phyloP scores from a whole-genome alignment of 2,113 vertebrate genomes.

The Cephalophus harveyi region DNA sequence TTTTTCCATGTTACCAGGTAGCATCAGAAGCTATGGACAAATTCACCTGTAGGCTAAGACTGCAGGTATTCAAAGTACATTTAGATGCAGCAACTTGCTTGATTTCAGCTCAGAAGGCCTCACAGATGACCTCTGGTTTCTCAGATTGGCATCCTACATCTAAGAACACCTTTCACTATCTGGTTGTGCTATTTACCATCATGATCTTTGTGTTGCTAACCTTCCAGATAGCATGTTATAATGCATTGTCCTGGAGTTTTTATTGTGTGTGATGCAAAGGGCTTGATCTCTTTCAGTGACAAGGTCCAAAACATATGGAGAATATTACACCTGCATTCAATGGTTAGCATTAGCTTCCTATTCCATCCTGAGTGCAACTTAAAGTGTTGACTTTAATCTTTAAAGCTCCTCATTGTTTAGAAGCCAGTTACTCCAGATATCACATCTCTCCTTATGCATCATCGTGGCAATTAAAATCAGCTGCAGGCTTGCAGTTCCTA shows the following conservation, averaged over 20 bases:
- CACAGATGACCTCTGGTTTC: neutral
- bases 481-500: neutral
- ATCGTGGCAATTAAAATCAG: slow-evolving; percentile 60
- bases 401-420: slow-evolving; percentile 64
- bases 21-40: neutral
- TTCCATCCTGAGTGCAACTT: slow-evolving; percentile 36
- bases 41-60: neutral
- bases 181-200: neutral
- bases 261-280: neutral
- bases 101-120: neutral
- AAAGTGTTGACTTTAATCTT: slow-evolving; percentile 73
- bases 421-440: slow-evolving; percentile 45
- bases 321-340: slow-evolving; percentile 48
- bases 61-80: neutral
- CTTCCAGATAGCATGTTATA: neutral
- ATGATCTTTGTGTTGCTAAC: neutral
- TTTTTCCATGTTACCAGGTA: neutral
- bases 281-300: slow-evolving; percentile 1
- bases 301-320: slow-evolving; percentile 52
- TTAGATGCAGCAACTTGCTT: neutral
- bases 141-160: neutral
- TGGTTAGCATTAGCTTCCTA: slow-evolving; percentile 43
- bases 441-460: slow-evolving; percentile 63
- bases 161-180: neutral
- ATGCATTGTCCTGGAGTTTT: neutral